phyloP scores from a whole-genome alignment of 2,113 vertebrate species.

The Leucoraja erinaceus region DNA sequence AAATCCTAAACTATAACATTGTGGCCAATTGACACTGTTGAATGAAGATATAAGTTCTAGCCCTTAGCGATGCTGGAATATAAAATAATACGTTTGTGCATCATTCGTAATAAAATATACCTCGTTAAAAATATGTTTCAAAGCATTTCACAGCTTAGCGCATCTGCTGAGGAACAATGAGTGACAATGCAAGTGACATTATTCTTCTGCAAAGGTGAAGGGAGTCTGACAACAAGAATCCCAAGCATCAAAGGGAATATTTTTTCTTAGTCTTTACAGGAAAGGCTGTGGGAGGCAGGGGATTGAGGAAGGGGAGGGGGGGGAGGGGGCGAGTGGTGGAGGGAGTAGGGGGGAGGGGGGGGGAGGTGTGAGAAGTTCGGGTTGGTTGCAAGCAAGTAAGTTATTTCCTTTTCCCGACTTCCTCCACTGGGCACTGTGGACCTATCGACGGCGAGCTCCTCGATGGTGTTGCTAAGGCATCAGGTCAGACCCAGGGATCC shows the following conservation, averaged over 20 bases:
- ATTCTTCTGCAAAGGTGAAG: neutral
- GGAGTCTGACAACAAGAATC: neutral
- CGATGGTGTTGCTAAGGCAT: neutral
- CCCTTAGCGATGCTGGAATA: neutral
- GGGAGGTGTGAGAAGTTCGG: neutral
- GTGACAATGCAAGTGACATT: neutral
- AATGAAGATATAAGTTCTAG: neutral
- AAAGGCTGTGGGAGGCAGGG: neutral
- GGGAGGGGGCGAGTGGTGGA: neutral
- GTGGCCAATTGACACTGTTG: neutral
- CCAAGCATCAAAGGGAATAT: neutral
- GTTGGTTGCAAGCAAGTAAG: neutral
- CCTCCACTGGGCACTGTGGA: neutral
- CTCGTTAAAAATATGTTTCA: neutral
- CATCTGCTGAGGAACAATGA: neutral
- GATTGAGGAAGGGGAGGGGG: neutral
- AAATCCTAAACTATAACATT: neutral
- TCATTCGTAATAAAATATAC: neutral
- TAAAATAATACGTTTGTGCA: neutral
- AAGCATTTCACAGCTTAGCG: neutral
- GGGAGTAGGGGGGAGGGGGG: too few species aligned
- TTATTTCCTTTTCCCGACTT: neutral
- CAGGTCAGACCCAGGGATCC: neutral
- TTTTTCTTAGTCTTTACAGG: neutral
- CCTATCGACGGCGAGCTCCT: neutral